These are phyloP conservation scores for Lycocerus yunnanus DNA, from an alignment of 2,888 invertebrate species.

Conservation along the genomic window DNA sequence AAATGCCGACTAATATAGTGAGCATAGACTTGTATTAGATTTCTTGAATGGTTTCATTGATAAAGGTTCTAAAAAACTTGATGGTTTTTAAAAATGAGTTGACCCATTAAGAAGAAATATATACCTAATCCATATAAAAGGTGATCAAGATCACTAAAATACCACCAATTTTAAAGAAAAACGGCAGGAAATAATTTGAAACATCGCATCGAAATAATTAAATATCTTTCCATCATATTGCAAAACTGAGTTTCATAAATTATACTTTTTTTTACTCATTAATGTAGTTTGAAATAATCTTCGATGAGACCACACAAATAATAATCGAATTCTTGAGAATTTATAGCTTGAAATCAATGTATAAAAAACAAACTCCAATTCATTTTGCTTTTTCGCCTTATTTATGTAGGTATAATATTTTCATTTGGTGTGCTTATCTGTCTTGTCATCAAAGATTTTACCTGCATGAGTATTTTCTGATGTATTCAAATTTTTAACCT, in stretches of 20 bases:
- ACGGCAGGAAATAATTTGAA: not conserved
- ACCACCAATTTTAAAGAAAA: not conserved
- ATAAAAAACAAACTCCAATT: not conserved
- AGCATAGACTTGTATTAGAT: not conserved
- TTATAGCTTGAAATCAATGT: not conserved
- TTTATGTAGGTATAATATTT: not conserved
- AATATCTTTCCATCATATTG: not conserved
- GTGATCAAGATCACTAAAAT: not conserved
- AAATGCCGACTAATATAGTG: not conserved
- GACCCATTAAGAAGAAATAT: not conserved
- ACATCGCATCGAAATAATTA: not conserved
- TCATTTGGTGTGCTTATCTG: not conserved
- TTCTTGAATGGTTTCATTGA: conserved; percentile 2
- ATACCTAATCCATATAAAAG: not conserved
- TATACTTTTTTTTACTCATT: not conserved
- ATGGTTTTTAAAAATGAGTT: not conserved
- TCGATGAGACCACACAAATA: not conserved
- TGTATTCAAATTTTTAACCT: not conserved
- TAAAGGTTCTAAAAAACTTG: not conserved
- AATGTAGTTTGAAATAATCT: not conserved
- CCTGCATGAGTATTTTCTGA: not conserved
- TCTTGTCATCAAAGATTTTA: not conserved
- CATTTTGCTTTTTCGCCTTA: not conserved
- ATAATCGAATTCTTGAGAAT: not conserved
- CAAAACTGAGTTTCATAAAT: not conserved